Evolutionary conservation across 2,797 vertebrate genomes (phyloP), one percentile per base, ranked within the genome.

Genomic region (Acanthurus lineatus): DNA sequence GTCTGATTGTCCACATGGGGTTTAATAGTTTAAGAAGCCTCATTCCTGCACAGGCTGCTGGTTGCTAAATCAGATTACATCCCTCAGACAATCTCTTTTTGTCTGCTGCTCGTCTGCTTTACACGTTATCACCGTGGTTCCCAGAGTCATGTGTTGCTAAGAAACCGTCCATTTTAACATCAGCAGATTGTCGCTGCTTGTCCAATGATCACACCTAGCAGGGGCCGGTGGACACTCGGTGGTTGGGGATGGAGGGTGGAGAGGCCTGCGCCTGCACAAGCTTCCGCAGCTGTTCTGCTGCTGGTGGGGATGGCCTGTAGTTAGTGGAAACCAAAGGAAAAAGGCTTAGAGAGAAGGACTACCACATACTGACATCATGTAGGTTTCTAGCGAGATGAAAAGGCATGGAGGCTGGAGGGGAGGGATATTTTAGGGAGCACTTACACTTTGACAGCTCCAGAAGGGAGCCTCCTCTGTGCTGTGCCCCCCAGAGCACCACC

Each of bases 51-150:
- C 74, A 62, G 80, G 76, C 81, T 62, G 79, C 90, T 85, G 83
- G 77, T 76, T 72, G 86, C 84, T 88, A 93, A 95, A 95, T 95
- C 92, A 90, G 88, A 95, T 95, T 94, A 93, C 66, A 20, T 60
- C 81, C 64, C 72, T 83, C 74, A 88, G 86, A 95, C 94, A 94
- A 89, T 85, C 87, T 82, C 81, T 80, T 89, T 77, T 92, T 94
- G 92, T 95, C 77, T 88, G 73, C 82, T 76, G 82, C 76, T 72
- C 20, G 47, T 82, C 91, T 88, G 83, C 84, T 91, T 87, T 85
- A 86, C 90, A 92, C 82, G 86, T 92, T 93, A 94, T 91, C 73
- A 0, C 81, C 0, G 38, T 68, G 84, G 86, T 92, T 94, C 93
- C 88, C 89, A 93, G 85, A 94, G 91, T 94, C 93, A 94, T 87